These are phyloP conservation scores for Charanyca ferruginea DNA, from an alignment of 2,888 invertebrate genomes.

Conservation along the genomic window DNA sequence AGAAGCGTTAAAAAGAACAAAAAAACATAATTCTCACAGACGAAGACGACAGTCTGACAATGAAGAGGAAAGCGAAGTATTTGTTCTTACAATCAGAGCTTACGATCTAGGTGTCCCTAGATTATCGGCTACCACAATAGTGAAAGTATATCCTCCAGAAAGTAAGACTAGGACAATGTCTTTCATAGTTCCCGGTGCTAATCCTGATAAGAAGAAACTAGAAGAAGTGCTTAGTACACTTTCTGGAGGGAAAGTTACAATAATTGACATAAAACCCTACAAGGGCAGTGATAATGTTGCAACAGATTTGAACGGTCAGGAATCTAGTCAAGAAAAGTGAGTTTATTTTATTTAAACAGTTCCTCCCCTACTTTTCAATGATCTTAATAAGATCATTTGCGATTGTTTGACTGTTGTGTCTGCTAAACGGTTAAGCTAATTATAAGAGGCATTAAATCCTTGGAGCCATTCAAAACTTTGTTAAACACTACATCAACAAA, in stretches of 20 bases:
- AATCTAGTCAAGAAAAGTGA: constrained; percentile 91
- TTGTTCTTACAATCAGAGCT: constrained; percentile 94
- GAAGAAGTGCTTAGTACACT: constrained; percentile 94
- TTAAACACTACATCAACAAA: no score
- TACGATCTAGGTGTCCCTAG: constrained; percentile 97
- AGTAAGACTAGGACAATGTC: constrained; percentile 94
- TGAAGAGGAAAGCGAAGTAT: constrained; percentile 89
- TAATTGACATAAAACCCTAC: constrained; percentile 94
- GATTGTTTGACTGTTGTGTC: no score
- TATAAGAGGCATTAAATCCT: no score
- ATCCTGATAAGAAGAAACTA: constrained; percentile 94
- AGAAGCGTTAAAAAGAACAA: constrained; percentile 87
- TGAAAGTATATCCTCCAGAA: constrained; percentile 95
- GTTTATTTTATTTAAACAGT: neutral
- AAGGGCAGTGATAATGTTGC: constrained; percentile 87
- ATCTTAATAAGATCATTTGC: no score
- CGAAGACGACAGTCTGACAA: constrained; percentile 87
- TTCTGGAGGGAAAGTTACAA: constrained; percentile 95
- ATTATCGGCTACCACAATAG: constrained; percentile 93
- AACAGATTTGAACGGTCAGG: constrained; percentile 88
- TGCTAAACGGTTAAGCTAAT: no score
- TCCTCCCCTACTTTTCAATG: no score
- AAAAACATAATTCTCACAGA: constrained; percentile 83
- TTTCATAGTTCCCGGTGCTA: constrained; percentile 95
- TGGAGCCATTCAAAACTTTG: no score